Percentiles rank a stretch among this genome's conserved stretches.
Evolutionary conservation across 2,797 vertebrate genomes (phyloP).

Genomic region (Characodon lateralis): DNA sequence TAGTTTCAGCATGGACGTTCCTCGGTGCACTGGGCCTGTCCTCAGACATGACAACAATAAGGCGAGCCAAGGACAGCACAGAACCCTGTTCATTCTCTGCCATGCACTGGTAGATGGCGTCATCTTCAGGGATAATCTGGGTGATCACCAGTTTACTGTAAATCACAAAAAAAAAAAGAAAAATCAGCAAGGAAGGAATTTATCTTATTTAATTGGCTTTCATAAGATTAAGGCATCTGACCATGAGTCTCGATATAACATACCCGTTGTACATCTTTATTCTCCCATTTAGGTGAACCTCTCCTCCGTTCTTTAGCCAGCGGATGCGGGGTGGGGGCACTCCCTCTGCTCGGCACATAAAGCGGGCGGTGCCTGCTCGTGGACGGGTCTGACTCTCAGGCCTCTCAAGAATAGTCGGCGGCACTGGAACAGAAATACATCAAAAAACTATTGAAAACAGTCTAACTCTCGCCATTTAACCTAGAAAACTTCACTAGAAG

Average conservation of each 20-base stretch:
- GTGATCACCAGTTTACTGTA: slow-evolving; percentile 97
- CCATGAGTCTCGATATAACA: neutral
- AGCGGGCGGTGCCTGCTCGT: slow-evolving; percentile 94
- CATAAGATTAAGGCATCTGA: neutral
- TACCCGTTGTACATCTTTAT: slow-evolving; percentile 99
- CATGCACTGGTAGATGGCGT: slow-evolving; percentile 97
- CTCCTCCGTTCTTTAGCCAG: slow-evolving; percentile 96
- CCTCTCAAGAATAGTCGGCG: slow-evolving; percentile 91
- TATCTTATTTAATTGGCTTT: neutral
- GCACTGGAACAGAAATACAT: slow-evolving; percentile 76
- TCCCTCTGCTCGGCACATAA: slow-evolving; percentile 94
- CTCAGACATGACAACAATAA: slow-evolving; percentile 96
- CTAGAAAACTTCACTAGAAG: neutral
- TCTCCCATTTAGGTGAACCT: slow-evolving; percentile 93
- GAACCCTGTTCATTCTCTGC: slow-evolving; percentile 92
- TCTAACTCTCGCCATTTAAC: neutral
- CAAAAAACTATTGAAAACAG: slow-evolving; percentile 21
- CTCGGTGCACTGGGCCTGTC: slow-evolving; percentile 95
- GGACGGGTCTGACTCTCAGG: slow-evolving; percentile 96
- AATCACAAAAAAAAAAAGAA: slow-evolving; percentile 9
- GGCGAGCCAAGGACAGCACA: slow-evolving; percentile 88
- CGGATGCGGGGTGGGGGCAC: slow-evolving; percentile 89
- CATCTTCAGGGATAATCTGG: slow-evolving; percentile 97
- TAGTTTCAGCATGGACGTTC: slow-evolving; percentile 92
- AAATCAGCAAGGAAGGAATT: neutral